Base-by-base conservation (phyloP, 2,797 vertebrate species). In the Pantherophis alleghaniensis region DNA sequence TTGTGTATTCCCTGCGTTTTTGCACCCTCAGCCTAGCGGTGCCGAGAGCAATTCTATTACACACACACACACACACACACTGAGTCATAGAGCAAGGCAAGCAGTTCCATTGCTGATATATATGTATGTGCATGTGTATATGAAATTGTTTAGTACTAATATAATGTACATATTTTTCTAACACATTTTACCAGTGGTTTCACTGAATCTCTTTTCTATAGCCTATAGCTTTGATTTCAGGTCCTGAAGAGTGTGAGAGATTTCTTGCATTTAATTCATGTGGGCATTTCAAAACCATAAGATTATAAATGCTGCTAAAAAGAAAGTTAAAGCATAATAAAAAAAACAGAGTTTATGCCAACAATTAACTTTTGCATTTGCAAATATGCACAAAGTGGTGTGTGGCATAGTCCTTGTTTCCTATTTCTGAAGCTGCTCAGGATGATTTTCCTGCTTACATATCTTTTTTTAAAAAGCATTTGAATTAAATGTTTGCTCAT, bases 401-500 rank as follows among this genome's bases (percentile, higher is more conserved):
- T 69, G 32, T 32, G 26, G 4, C 47, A 66, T 12, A 57, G 51
- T 10, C 9, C 13, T 47, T 57, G 28, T 11, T 86, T 66, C 24
- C 12, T 1, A 4, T 0, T 92, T 95, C 94, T 89, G 90, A 92
- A 57, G 53, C 42, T 91, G 42, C 59, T 94, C 18, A 87, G 32
- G 66, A 55, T 95, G 90, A 95, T 51, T 12, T 51, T 12, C 66
- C 16, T 53, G 13, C 79, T 63, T 86, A 55, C 2, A 86, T 61
- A 61, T 42, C 42, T 42, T 42, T 86, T 96, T 94, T 28, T 91
- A 37, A 66, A 57, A 28, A 87, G 69, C 55, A 89, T 92, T 24
- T 95, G 86, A 94, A 24, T 16, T 94, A 92, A 89, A 93, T 89
- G 94, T 66, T 94, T 42, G 14, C 91, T 94, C 61, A 66, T 93